Percentiles rank a stretch among this genome's conserved stretches.
Evolutionary conservation across 2,797 vertebrate genomes (phyloP).

Genomic region (Gila robusta): DNA sequence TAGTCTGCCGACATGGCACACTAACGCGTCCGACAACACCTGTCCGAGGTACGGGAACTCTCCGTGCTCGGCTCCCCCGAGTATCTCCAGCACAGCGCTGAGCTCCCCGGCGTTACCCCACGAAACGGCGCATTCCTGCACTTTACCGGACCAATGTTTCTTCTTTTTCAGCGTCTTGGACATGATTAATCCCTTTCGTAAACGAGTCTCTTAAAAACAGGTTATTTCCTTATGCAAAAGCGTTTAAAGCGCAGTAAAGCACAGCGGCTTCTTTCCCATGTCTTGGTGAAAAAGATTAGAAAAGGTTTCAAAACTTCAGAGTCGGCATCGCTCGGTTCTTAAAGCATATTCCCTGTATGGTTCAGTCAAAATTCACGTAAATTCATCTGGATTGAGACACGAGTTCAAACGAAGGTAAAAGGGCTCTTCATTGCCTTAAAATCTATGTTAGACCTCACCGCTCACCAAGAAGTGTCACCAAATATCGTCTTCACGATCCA

Average conservation of each 20-base stretch:
- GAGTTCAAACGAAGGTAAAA: not conserved
- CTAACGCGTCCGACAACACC: constrained; percentile 74
- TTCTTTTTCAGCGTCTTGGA: constrained; percentile 96
- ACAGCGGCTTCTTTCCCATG: constrained; percentile 30
- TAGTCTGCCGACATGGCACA: constrained; percentile 82
- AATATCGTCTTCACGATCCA: constrained; percentile 10
- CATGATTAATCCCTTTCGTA: constrained; percentile 75
- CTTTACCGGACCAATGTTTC: constrained; percentile 95
- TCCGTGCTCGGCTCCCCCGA: constrained; percentile 86
- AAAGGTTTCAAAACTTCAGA: constrained; percentile 43
- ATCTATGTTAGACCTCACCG: not conserved
- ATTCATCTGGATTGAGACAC: not conserved
- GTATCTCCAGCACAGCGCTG: constrained; percentile 79
- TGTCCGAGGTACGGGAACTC: constrained; percentile 86
- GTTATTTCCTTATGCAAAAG: constrained; percentile 53
- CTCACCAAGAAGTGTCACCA: constrained; percentile 9
- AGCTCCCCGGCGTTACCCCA: constrained; percentile 86
- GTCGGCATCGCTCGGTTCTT: constrained; percentile 9
- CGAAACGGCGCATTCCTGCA: constrained; percentile 91
- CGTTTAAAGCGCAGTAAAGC: constrained; percentile 26
- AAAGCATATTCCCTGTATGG: not conserved
- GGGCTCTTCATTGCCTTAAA: not conserved
- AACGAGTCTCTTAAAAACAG: constrained; percentile 47
- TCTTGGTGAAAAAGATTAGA: constrained; percentile 17
- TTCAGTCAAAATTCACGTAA: constrained; percentile 5